phyloP scores from a whole-genome alignment of 1,140 invertebrate genomes.

The Cepaea nemoralis region DNA sequence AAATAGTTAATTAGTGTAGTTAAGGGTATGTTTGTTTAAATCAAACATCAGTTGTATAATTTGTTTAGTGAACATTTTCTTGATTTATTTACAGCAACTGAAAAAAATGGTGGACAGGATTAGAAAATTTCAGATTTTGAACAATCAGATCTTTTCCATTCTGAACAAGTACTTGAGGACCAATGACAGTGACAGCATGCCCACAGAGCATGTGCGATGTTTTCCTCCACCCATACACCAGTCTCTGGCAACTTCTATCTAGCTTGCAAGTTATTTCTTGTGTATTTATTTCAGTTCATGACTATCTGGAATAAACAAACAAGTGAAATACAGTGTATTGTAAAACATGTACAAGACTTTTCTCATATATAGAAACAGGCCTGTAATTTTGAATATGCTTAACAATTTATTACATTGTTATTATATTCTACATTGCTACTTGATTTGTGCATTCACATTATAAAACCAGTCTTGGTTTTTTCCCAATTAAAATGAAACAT shows the following conservation, averaged over 20 bases:
- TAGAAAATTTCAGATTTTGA: conserved; percentile 95
- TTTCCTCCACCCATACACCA: conserved; percentile 94
- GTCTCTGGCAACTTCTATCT: conserved; percentile 66
- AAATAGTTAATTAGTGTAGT: no score
- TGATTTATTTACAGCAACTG: conserved; percentile 79
- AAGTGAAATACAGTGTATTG: no score
- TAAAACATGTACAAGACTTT: no score
- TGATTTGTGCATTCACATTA: no score
- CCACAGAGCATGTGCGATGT: conserved; percentile 95
- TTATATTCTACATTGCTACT: no score
- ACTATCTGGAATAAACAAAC: no score
- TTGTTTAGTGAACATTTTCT: background rate
- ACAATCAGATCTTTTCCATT: conserved; percentile 98
- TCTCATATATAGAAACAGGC: no score
- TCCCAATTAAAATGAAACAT: no score
- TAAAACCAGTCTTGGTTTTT: no score
- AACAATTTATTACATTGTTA: no score
- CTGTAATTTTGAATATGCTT: no score
- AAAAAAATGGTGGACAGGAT: conserved; percentile 98
- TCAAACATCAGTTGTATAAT: background rate
- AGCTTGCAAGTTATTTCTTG: background rate
- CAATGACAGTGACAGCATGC: conserved; percentile 81
- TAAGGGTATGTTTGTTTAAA: no score
- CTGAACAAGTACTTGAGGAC: conserved; percentile 95
- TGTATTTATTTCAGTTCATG: background rate